Base-by-base conservation (phyloP, 2,113 vertebrate species). In the Notiomystis cincta region DNA sequence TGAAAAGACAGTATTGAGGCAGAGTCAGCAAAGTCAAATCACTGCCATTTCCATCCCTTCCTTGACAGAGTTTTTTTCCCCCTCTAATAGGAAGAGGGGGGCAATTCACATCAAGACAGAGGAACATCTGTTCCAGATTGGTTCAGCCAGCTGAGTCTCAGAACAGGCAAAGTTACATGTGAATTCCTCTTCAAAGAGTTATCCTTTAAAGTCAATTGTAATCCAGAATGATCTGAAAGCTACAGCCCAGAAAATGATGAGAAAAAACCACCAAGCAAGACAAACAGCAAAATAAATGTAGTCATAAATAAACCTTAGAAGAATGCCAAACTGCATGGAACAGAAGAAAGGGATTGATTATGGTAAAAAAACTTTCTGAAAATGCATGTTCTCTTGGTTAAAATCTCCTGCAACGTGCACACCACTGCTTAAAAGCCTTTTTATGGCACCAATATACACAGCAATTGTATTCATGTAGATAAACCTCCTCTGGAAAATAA, bases 1-100 rank as follows among this genome's bases (percentile, higher is more conserved):
- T 99, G 97, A 82, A 97, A 97, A 95, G 51, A 90, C 7, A 89
- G 77, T 22, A 61, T 70, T 37, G 50, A 81, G 81, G 57, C 12
- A 48, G 3, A 9, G 31, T 84, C 50, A 81, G 57, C 61, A 90
- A 57, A 67, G 82, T 44, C 30, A 71, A 87, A 83, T 47, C 13
- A 24, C 16, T 50, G 73, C 21, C n/a, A 14, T 30, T 64, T 64
- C 28, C 16, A 27, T 17, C 53, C 35, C 14, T 56, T 89, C 50
- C 37, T n/a, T 51, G 9, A 35, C 10, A 71, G 30, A 18, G 3
- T 3, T 20, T 44, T 56, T 21, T 23, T 56, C 21, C 3, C 3
- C 6, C 30, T 47, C 40, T 66, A 69, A 47, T 12, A 71, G 6
- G 21, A 51, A 54, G 15, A 25, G 9, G 5, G 4, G 6, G 4